Evolutionary conservation across 2,113 vertebrate genomes (phyloP).

Genomic region (Ptyas mucosa): DNA sequence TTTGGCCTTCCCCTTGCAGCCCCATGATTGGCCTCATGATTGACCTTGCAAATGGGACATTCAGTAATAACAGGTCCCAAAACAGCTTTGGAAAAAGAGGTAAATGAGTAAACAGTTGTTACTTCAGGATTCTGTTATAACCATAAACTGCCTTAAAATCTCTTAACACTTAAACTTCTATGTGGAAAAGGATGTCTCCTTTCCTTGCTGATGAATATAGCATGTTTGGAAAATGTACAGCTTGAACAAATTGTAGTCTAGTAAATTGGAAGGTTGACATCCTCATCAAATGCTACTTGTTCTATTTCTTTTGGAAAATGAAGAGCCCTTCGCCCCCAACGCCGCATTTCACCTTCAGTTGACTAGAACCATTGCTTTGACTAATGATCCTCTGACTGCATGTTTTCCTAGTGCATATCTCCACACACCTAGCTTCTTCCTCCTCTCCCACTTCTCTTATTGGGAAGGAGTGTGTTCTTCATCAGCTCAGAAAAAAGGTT

Average conservation of each 20-base stretch:
- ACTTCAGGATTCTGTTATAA: background rate
- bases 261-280: background rate
- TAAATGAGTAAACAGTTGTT: background rate
- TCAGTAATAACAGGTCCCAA: background rate
- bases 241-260: background rate
- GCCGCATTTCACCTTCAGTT: background rate
- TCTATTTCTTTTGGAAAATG: background rate
- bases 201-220: background rate
- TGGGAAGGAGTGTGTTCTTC: background rate
- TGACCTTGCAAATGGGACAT: background rate
- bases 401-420: background rate
- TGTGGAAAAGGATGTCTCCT: background rate
- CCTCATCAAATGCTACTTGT: background rate
- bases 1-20: background rate
- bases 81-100: background rate
- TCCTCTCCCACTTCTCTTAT: background rate
- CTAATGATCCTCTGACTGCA: background rate
- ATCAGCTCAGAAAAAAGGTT: background rate
- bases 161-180: background rate
- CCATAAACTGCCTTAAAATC: background rate
- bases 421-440: background rate
- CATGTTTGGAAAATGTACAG: background rate
- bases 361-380: background rate
- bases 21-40: background rate
- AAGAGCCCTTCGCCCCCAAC: rapidly evolving